These are phyloP conservation scores for Eupsittula cactorum DNA, from an alignment of 2,113 vertebrate species.

Conservation along the genomic window DNA sequence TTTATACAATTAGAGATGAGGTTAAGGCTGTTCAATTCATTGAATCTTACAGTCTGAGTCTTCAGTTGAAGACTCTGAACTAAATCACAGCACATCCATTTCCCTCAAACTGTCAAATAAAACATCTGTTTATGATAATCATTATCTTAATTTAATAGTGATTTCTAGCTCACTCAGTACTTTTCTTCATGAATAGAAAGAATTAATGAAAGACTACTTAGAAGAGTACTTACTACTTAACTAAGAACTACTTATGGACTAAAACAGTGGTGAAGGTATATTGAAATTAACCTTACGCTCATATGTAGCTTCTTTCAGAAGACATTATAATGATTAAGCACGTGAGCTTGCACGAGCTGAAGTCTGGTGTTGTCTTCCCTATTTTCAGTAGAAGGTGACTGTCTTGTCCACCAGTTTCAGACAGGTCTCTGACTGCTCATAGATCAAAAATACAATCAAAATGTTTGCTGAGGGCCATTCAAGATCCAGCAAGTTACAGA, in stretches of 20 bases:
- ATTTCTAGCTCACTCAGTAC: not conserved
- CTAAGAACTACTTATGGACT: not conserved
- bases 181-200: not conserved
- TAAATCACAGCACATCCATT: slow-evolving; percentile 6
- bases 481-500: not conserved
- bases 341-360: not conserved
- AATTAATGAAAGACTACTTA: not conserved
- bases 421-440: not conserved
- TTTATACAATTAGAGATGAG: not conserved
- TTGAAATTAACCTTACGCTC: not conserved
- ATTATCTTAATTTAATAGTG: slow-evolving; percentile 3
- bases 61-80: not conserved
- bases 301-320: not conserved
- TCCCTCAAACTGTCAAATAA: not conserved
- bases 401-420: not conserved
- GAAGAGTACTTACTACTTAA: not conserved
- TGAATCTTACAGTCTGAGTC: not conserved
- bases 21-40: not conserved
- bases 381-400: not conserved
- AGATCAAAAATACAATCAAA: not conserved
- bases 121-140: slow-evolving; percentile 3
- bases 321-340: not conserved
- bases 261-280: not conserved
- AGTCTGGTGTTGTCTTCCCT: not conserved
- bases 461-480: not conserved